Evolutionary conservation across 2,797 vertebrate genomes (phyloP).

Genomic region (Falco biarmicus): DNA sequence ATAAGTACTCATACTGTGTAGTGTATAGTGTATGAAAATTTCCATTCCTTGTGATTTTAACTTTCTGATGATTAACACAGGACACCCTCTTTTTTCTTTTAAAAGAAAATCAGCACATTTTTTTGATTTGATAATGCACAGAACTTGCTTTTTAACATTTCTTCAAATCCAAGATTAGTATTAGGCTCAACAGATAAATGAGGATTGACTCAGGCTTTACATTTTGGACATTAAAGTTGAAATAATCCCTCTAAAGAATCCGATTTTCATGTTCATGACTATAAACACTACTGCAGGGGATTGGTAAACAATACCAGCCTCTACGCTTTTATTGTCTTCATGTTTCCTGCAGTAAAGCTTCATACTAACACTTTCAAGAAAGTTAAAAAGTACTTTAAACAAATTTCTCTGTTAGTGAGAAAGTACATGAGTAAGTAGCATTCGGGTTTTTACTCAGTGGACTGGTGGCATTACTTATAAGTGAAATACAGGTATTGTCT

Average conservation of each 20-base stretch:
- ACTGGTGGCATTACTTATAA: not conserved
- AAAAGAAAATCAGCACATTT: not conserved
- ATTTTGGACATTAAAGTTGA: not conserved
- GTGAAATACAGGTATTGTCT: not conserved
- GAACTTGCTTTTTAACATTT: not conserved
- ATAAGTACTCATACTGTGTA: not conserved
- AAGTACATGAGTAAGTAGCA: not conserved
- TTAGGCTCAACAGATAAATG: not conserved
- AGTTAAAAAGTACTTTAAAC: not conserved
- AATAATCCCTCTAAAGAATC: not conserved
- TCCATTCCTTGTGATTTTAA: not conserved
- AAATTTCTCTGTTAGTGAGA: not conserved
- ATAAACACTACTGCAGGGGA: not conserved
- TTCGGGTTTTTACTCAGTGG: not conserved
- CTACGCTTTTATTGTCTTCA: not conserved
- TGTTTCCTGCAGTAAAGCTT: not conserved
- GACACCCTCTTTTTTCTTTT: not conserved
- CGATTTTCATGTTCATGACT: not conserved
- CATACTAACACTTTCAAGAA: not conserved
- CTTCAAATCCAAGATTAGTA: not conserved
- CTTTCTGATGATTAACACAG: not conserved
- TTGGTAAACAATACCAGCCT: not conserved
- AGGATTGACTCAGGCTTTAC: not conserved
- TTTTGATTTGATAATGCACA: not conserved
- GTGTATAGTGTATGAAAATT: not conserved